Base-by-base conservation (phyloP, 1,140 invertebrate genomes). In the Cyclina sinensis region DNA sequence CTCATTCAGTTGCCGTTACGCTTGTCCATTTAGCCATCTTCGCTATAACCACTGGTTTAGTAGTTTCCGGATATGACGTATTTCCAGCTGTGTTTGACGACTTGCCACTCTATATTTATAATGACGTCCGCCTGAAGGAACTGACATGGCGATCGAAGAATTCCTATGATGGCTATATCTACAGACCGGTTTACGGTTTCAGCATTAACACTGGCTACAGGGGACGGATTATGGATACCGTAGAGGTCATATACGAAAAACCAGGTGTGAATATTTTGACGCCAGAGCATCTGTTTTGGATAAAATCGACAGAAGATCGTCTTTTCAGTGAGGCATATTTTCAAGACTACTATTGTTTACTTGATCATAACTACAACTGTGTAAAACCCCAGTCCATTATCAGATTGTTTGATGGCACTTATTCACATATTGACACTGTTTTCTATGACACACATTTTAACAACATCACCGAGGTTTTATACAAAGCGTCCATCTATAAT, bases 1-100 rank as follows among this genome's bases (percentile, higher is more conserved):
- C n/a, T 18, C n/a, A 82, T 88, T 39, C 86, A 89, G 88, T 83
- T 18, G 11, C 76, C 2, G 18, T 73, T 7, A 46, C 78, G 21
- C 46, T 78, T 7, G 21, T 83, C 16, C 88, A 89, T 57, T 2
- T 76, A 37, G 39, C 46, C 0, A 39, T 57, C 5, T 48, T 91
- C 94, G 95, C 48, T 9, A n/a, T 84, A 7, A 90, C 89, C 18
- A n/a, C 70, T 12, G 81, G 81, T 37, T 51, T 91, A 16, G 43
- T 78, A 0, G 21, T 70, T 24, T 48, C 76, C 78, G 90, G 90
- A 57, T 86, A 90, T 76, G 86, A 91, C 80, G 82, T 91, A 18
- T 83, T 91, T 70, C 90, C 90, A 18, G 68, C 76, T 37, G 83
- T 82, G 21, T 91, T 91, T 48, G 86, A 91, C 35, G 59, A 48